Evolutionary conservation across 35 echinoderm and acorn worm species (phyloP).

Genomic region (Strongylocentrotus purpuratus): DNA sequence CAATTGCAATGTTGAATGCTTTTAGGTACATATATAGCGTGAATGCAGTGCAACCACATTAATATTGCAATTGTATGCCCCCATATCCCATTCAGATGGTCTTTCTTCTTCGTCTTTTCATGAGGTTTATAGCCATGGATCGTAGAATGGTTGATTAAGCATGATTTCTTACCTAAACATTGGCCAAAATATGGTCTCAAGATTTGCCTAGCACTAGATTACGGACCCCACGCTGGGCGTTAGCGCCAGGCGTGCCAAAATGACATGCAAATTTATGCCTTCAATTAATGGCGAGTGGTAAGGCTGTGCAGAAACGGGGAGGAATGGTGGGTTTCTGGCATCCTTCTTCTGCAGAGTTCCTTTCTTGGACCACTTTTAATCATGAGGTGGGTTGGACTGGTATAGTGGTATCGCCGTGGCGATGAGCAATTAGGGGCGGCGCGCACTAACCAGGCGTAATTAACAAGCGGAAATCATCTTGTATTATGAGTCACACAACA

Average conservation of each 20-base stretch:
- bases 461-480: slow-evolving; percentile 49
- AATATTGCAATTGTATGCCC: neutral
- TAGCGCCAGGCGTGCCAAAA: neutral
- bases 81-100: neutral
- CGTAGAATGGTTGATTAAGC: neutral
- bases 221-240: slow-evolving; percentile 12
- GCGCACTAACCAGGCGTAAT: slow-evolving; percentile 45
- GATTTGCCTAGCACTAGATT: neutral
- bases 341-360: neutral
- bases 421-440: slow-evolving; percentile 52
- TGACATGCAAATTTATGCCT: slow-evolving; percentile 37
- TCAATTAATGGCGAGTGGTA: neutral
- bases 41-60: neutral
- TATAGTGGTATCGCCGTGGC: neutral
- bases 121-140: neutral
- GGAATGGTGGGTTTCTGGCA: neutral
- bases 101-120: neutral
- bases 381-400: neutral
- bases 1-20: neutral
- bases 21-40: neutral
- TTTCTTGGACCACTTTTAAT: neutral
- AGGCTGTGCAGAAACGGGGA: neutral
- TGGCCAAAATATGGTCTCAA: neutral
- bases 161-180: neutral
- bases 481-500: neutral